Evolutionary conservation across 2,888 invertebrate genomes (phyloP).

Genomic region (Fragum fragum): DNA sequence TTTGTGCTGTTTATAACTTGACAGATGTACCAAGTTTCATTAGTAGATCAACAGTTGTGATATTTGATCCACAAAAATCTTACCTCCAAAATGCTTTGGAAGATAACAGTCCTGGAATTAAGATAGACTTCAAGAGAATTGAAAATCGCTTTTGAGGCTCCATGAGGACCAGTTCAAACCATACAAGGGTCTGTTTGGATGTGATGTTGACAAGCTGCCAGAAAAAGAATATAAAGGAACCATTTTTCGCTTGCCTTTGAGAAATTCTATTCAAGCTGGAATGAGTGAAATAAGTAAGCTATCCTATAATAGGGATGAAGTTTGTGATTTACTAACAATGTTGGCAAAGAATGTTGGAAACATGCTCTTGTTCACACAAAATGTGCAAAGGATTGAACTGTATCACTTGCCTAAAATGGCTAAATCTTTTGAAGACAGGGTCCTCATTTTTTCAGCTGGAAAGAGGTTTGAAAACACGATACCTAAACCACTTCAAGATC

Average conservation of each 20-base stretch:
- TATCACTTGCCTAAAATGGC: constrained; percentile 69
- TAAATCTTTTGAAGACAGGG: neutral
- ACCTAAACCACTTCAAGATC: neutral
- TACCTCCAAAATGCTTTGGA: constrained; percentile 71
- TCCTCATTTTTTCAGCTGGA: neutral
- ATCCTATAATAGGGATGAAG: constrained; percentile 75
- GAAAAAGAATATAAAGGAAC: constrained; percentile 74
- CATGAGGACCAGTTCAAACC: constrained; percentile 78
- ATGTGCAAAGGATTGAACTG: constrained; percentile 76
- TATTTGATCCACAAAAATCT: constrained; percentile 84
- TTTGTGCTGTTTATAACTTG: constrained; percentile 84
- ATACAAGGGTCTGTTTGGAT: constrained; percentile 77
- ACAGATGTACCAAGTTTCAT: constrained; percentile 85
- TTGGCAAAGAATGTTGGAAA: constrained; percentile 77
- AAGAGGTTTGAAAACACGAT: neutral
- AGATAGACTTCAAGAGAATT: constrained; percentile 27
- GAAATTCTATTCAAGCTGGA: constrained; percentile 77
- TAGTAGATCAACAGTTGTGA: constrained; percentile 80
- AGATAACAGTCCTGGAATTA: constrained; percentile 41
- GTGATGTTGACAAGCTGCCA: constrained; percentile 37
- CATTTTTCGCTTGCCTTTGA: constrained; percentile 83
- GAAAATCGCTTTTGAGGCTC: constrained; percentile 53
- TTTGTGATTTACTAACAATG: constrained; percentile 75
- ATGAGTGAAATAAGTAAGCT: constrained; percentile 77
- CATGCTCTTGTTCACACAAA: constrained; percentile 84